Conservation (phyloP, 1,140 invertebrate genomes). For the Bombus breviceps region DNA sequence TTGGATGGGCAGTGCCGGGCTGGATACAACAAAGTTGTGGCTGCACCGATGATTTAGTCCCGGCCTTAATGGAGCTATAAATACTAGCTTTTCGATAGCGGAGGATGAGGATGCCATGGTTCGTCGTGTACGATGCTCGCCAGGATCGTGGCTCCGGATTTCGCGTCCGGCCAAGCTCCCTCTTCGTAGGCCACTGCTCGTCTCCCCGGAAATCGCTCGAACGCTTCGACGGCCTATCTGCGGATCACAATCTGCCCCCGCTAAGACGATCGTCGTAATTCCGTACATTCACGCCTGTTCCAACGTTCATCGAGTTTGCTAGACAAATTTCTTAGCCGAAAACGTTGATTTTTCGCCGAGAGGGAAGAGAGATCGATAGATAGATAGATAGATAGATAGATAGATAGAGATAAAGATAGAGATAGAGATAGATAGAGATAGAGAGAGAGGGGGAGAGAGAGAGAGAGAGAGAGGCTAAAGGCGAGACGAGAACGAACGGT, state of each 20-base stretch:
- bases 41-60: conserved; percentile 81
- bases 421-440: too few relatives aligned
- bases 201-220: background rate
- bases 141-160: conserved; percentile 62
- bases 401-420: too few relatives aligned
- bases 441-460: fast-evolving
- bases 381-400: too few relatives aligned
- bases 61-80: conserved; percentile 83
- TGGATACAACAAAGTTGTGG: conserved; percentile 81
- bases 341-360: background rate
- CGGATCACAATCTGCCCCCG: background rate
- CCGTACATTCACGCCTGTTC: background rate
- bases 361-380: background rate
- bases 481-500: background rate
- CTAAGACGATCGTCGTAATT: background rate
- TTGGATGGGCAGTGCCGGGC: conserved; percentile 73
- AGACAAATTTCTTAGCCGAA: background rate
- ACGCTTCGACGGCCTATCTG: too few relatives aligned
- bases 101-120: conserved; percentile 74
- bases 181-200: background rate
- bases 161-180: conserved; percentile 46
- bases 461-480: background rate
- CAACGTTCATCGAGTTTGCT: too few relatives aligned
- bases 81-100: conserved; percentile 82
- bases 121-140: conserved; percentile 58